These are phyloP conservation scores for Gerris buenoi DNA, from an alignment of 1,140 invertebrate genomes.

Conservation along the genomic window DNA sequence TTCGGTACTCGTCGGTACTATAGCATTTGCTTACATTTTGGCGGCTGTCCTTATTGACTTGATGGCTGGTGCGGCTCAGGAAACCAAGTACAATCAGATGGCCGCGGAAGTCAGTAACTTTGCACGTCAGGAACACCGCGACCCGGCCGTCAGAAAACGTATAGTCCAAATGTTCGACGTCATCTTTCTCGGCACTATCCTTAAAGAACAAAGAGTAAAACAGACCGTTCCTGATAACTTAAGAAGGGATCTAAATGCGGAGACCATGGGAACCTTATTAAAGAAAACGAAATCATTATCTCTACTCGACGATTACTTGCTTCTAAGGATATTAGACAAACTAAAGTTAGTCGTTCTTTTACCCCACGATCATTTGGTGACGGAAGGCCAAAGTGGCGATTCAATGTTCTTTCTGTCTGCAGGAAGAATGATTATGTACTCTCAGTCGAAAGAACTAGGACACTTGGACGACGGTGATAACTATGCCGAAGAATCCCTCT, in stretches of 20 bases:
- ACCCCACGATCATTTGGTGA: not conserved
- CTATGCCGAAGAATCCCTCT: not conserved
- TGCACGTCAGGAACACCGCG: not conserved
- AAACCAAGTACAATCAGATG: not conserved
- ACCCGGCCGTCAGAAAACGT: not conserved
- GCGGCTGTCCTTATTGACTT: not conserved
- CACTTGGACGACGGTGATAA: not conserved
- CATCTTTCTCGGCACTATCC: not conserved
- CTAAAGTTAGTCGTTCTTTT: not conserved
- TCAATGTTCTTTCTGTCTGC: not conserved
- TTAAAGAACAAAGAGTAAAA: not conserved
- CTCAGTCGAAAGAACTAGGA: not conserved
- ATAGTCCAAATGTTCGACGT: not conserved
- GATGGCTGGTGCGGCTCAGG: not conserved
- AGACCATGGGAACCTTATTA: not conserved
- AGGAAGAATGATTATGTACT: not conserved
- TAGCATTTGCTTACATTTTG: not conserved
- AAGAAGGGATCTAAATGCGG: not conserved
- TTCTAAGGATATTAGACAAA: not conserved
- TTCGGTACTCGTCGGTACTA: not conserved
- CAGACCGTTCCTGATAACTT: not conserved
- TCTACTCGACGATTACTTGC: not conserved
- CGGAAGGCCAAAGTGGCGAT: not conserved
- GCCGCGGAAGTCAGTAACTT: not conserved
- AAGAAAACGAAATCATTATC: not conserved